Evolutionary conservation across 2,113 vertebrate species (phyloP).

Genomic region (Bothrops jararaca): DNA sequence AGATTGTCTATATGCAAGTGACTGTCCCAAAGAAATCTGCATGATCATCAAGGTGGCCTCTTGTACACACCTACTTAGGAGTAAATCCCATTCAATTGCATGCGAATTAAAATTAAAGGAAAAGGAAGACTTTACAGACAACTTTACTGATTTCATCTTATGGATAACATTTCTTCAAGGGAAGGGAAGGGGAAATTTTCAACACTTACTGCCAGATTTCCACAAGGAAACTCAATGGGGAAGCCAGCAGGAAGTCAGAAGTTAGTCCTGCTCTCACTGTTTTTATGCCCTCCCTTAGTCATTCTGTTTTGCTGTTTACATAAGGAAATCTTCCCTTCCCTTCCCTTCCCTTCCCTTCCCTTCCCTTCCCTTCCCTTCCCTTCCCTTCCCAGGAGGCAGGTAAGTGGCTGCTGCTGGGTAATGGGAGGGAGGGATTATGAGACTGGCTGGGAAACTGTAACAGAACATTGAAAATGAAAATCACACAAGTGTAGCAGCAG

Average conservation of each 20-base stretch:
- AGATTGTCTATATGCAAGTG: not conserved
- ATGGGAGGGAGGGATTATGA: not conserved
- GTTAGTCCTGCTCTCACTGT: not conserved
- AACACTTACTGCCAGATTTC: not conserved
- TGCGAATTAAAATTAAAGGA: not conserved
- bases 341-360: not conserved
- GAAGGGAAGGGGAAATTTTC: not conserved
- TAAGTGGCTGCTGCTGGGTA: not conserved
- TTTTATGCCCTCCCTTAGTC: not conserved
- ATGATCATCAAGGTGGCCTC: not conserved
- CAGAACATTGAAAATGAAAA: not conserved
- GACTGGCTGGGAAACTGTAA: not conserved
- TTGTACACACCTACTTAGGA: not conserved
- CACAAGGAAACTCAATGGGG: not conserved
- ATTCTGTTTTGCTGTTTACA: not conserved
- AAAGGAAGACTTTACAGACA: not conserved
- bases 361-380: too few species aligned
- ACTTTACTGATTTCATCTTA: not conserved
- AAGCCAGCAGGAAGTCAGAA: not conserved
- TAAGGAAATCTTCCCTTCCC: not conserved
- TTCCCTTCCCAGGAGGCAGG: not conserved
- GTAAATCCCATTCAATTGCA: not conserved
- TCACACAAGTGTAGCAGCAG: not conserved
- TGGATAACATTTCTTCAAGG: not conserved
- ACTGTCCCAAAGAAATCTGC: not conserved